Percentiles rank a stretch among this genome's conserved stretches.
These are phyloP conservation scores for Triplophysa bombifrons DNA, from an alignment of 2,797 vertebrate species.

Conservation along the genomic window DNA sequence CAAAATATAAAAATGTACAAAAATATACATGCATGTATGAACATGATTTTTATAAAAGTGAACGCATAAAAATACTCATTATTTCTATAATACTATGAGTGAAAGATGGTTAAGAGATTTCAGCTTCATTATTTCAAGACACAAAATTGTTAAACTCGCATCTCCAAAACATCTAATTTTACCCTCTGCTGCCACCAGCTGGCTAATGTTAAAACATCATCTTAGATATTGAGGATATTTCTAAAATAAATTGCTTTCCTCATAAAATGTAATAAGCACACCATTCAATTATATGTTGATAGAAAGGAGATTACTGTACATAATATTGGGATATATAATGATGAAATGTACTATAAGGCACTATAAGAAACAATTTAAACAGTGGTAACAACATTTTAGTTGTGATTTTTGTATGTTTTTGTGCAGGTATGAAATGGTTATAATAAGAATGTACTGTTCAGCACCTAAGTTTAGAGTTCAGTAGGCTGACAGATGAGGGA, in stretches of 20 bases:
- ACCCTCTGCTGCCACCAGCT: constrained; percentile 63
- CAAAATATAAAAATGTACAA: no score
- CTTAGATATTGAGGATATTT: neutral
- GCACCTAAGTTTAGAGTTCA: no score
- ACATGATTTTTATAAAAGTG: neutral
- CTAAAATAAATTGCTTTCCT: constrained; percentile 8
- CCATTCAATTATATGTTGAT: neutral
- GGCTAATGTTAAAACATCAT: constrained; percentile 35
- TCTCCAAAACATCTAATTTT: neutral
- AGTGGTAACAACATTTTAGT: no score
- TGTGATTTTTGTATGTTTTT: no score
- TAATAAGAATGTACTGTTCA: no score
- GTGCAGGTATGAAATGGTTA: no score
- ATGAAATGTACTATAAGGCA: neutral
- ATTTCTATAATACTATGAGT: neutral
- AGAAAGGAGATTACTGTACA: constrained; percentile 1
- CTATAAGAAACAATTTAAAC: no score
- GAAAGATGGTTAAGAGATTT: constrained; percentile 20
- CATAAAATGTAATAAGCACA: neutral
- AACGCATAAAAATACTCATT: neutral
- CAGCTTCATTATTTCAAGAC: constrained; percentile 9
- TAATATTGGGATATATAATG: neutral
- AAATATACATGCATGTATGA: neutral
- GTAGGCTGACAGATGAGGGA: no score
- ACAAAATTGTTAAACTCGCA: neutral